These are phyloP conservation scores for Aspidoscelis tigris DNA, from an alignment of 2,113 vertebrate species.

Conservation along the genomic window DNA sequence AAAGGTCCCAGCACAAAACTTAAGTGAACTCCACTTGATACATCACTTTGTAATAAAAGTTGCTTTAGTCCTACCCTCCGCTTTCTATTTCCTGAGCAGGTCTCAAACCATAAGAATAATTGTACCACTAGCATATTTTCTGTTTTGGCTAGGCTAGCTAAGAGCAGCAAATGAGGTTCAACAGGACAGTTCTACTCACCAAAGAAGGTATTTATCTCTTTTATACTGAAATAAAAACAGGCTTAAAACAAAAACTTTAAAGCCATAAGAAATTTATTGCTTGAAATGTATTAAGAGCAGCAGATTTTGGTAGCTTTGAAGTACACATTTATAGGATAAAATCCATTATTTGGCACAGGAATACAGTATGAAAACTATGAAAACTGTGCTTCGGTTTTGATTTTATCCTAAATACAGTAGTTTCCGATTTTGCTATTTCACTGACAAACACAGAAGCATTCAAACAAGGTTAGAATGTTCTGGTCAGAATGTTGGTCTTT, in stretches of 20 bases:
- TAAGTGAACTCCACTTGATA: too few species aligned
- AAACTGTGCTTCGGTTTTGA: not conserved
- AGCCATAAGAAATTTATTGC: slow-evolving; percentile 33
- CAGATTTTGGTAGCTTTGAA: not conserved
- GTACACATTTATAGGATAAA: slow-evolving; percentile 8
- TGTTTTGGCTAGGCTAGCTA: not conserved
- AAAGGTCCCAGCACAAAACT: too few species aligned
- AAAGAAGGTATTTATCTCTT: slow-evolving; percentile 20
- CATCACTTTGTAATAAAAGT: not conserved
- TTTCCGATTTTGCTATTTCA: too few species aligned
- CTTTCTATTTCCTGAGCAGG: too few species aligned
- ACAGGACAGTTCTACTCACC: not conserved
- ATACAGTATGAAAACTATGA: not conserved
- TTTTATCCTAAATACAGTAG: not conserved
- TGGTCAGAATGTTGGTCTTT: not conserved
- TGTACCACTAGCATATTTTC: too few species aligned
- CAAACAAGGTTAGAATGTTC: not conserved
- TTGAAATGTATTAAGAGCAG: slow-evolving; percentile 12
- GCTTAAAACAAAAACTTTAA: not conserved
- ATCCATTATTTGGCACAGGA: slow-evolving; percentile 24
- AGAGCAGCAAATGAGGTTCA: slow-evolving; percentile 4
- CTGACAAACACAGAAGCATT: not conserved
- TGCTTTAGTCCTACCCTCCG: not conserved
- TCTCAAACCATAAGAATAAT: too few species aligned
- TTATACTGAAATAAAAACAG: slow-evolving; percentile 20